phyloP scores from a whole-genome alignment of 2,797 vertebrate genomes.

The Bradypodion ventrale region DNA sequence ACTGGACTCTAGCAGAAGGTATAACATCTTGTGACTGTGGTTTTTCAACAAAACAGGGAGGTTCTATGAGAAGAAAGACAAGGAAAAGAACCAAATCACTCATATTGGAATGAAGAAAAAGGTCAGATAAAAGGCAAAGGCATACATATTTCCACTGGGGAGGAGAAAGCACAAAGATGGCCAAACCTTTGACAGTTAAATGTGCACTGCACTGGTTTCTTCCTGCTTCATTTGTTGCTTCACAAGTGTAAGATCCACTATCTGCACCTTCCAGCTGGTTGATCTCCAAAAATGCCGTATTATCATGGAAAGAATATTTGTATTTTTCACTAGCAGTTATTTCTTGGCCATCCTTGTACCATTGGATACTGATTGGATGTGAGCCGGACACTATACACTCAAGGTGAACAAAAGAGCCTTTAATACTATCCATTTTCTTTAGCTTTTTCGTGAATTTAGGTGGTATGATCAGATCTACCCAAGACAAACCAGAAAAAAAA shows the following conservation, averaged over 20 bases:
- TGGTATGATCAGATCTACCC: slow-evolving; percentile 94
- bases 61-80: slow-evolving; percentile 80
- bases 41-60: slow-evolving; percentile 91
- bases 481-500: slow-evolving; percentile 64
- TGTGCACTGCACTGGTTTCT: slow-evolving; percentile 89
- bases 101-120: slow-evolving; percentile 23
- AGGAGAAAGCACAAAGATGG: slow-evolving; percentile 22
- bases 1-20: slow-evolving; percentile 89
- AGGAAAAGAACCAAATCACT: slow-evolving; percentile 30
- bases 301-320: slow-evolving; percentile 96
- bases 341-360: slow-evolving; percentile 93
- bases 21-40: slow-evolving; percentile 90
- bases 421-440: slow-evolving; percentile 92
- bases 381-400: slow-evolving; percentile 96
- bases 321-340: slow-evolving; percentile 87
- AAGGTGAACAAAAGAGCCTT: slow-evolving; percentile 92
- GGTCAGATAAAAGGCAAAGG: slow-evolving; percentile 29
- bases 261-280: slow-evolving; percentile 86
- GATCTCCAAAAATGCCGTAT: slow-evolving; percentile 93
- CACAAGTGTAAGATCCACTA: slow-evolving; percentile 91
- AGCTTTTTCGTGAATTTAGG: slow-evolving; percentile 96
- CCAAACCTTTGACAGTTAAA: slow-evolving; percentile 95
- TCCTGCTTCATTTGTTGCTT: slow-evolving; percentile 91
- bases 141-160: slow-evolving; percentile 12
- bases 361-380: slow-evolving; percentile 90